phyloP scores from a whole-genome alignment of 2,888 invertebrate species.

The Trissolcus japonicus region DNA sequence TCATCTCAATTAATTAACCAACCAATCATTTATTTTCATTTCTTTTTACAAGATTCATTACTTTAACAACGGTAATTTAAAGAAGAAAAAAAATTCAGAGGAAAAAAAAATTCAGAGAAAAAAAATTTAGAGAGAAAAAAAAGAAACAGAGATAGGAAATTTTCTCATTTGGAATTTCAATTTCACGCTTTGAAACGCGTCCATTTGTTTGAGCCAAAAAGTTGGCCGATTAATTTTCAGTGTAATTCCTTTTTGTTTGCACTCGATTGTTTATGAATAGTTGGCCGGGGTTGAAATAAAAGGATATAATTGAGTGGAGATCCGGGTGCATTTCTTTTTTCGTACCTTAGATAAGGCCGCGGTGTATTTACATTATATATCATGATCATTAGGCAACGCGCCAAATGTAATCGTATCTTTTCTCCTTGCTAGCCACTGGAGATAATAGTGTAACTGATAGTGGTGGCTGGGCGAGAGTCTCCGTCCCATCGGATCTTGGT shows the following conservation, averaged over 20 bases:
- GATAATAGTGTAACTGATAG: conserved; percentile 76
- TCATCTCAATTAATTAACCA: conserved; percentile 21
- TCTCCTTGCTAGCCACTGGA: conserved; percentile 65
- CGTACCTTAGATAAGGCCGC: conserved; percentile 26
- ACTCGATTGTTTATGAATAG: neutral
- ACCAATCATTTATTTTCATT: conserved; percentile 14
- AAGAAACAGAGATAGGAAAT: neutral
- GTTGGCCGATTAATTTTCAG: conserved; percentile 14
- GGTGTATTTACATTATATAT: conserved; percentile 51
- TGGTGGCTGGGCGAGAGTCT: conserved; percentile 70
- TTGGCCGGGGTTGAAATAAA: conserved; percentile 10
- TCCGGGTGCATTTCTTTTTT: too few relatives aligned
- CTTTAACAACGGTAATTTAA: conserved; percentile 11
- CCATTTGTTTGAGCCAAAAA: conserved; percentile 19
- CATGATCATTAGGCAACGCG: conserved; percentile 54
- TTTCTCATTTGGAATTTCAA: conserved; percentile 21
- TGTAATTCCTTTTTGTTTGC: conserved; percentile 4
- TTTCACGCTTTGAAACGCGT: conserved; percentile 32
- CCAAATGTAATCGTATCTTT: conserved; percentile 61
- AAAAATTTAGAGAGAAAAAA: too few relatives aligned
- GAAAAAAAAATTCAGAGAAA: too few relatives aligned
- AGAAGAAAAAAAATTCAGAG: conserved; percentile 21
- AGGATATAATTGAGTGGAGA: conserved; percentile 15
- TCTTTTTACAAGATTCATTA: conserved; percentile 6
- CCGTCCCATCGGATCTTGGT: conserved; percentile 63